A percentile compares a stretch with the other conserved stretches of the same genome.
These are phyloP conservation scores for Tenthredo amoena DNA, from an alignment of 2,888 invertebrate species.

Conservation along the genomic window DNA sequence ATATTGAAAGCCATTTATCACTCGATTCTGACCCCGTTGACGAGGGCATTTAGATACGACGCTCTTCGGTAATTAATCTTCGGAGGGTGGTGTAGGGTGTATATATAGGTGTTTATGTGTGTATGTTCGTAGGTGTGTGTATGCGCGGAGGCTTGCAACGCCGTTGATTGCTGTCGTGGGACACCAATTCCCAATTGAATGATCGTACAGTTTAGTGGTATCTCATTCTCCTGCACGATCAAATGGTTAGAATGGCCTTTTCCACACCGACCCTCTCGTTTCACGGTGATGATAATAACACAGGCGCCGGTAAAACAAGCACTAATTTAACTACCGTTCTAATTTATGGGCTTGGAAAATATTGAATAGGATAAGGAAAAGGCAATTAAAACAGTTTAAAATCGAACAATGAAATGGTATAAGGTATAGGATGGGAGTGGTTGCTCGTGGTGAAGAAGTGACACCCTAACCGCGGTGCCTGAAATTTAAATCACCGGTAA, in stretches of 20 bases:
- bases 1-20: conserved; percentile 57
- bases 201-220: conserved; percentile 18
- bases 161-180: conserved; percentile 40
- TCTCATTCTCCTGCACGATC: not conserved
- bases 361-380: not conserved
- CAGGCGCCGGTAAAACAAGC: not conserved
- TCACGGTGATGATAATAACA: not conserved
- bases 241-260: not conserved
- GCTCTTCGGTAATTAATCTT: conserved; percentile 41
- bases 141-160: not conserved
- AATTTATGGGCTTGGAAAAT: not conserved
- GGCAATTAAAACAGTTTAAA: conserved; percentile 26
- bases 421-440: not conserved
- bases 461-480: conserved; percentile 14
- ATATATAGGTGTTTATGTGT: not conserved
- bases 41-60: conserved; percentile 43
- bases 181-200: conserved; percentile 38
- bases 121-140: not conserved
- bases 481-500: conserved; percentile 48
- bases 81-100: not conserved
- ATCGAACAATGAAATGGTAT: conserved; percentile 27
- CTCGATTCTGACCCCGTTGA: conserved; percentile 54
- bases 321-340: not conserved
- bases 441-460: not conserved
- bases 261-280: not conserved